These are phyloP conservation scores for Amniataba percoides DNA, from an alignment of 2,797 vertebrate genomes.

Conservation along the genomic window DNA sequence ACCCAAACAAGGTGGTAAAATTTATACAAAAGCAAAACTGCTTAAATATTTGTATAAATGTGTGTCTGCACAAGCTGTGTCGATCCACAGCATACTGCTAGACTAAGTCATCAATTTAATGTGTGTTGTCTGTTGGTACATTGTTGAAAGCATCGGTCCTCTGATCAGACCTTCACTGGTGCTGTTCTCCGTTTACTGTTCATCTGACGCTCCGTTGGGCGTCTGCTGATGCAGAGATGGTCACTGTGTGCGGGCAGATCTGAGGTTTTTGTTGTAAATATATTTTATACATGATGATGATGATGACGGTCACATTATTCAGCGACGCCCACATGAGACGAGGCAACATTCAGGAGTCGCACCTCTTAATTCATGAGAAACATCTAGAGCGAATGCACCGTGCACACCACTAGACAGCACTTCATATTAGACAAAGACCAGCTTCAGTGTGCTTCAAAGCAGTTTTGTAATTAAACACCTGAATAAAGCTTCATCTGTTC, in stretches of 20 bases:
- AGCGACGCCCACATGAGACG: constrained; percentile 16
- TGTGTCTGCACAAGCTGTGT: not conserved
- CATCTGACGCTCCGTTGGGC: not conserved
- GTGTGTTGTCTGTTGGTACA: not conserved
- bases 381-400: constrained; percentile 22
- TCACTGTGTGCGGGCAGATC: constrained; percentile 10
- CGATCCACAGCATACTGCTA: not conserved
- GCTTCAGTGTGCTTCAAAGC: constrained; percentile 38
- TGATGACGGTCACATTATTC: not conserved
- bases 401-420: constrained; percentile 20
- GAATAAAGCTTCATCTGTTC: constrained; percentile 55
- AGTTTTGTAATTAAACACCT: constrained; percentile 39
- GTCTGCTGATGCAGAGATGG: constrained; percentile 28
- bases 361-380: constrained; percentile 8
- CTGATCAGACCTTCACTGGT: not conserved
- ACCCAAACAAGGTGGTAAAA: not conserved
- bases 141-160: not conserved
- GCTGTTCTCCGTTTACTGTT: constrained; percentile 12
- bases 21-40: not conserved
- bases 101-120: not conserved
- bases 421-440: constrained; percentile 30
- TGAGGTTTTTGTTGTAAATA: constrained; percentile 56
- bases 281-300: constrained; percentile 39
- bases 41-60: not conserved
- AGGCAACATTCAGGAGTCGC: not conserved